Conservation (phyloP, 2,113 vertebrate genomes). For the Clarias magur region DNA sequence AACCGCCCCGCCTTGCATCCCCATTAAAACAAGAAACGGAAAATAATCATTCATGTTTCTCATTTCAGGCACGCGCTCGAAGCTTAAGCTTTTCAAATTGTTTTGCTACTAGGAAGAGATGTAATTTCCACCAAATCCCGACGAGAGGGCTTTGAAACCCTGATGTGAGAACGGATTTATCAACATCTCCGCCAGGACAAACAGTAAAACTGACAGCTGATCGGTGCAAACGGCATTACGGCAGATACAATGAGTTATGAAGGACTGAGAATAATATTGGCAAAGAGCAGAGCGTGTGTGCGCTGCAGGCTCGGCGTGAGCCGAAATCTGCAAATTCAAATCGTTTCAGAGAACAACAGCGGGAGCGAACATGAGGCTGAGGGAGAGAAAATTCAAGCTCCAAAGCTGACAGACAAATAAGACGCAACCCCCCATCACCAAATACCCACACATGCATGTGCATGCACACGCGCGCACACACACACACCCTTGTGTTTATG, state of each 20-base stretch:
- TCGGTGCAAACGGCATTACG: constrained; percentile 7
- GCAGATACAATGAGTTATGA: constrained; percentile 14
- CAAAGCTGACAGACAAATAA: constrained; percentile 9
- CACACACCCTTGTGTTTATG: constrained; percentile 46
- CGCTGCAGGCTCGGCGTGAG: neutral
- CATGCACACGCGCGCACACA: constrained; percentile 7
- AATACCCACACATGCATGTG: constrained; percentile 7
- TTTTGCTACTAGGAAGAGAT: neutral
- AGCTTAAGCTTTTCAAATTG: neutral
- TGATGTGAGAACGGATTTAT: constrained; percentile 7
- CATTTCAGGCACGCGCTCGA: neutral
- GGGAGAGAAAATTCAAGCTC: neutral
- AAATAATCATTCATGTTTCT: neutral
- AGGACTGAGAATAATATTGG: constrained; percentile 10
- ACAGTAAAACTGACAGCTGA: constrained; percentile 15
- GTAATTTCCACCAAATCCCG: neutral
- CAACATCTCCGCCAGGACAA: neutral
- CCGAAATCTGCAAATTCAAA: constrained; percentile 26
- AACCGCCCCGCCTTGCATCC: neutral
- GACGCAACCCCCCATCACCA: constrained; percentile 1
- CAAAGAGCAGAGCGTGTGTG: constrained; percentile 19
- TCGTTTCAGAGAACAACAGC: neutral
- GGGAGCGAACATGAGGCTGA: neutral
- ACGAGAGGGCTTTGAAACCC: neutral
- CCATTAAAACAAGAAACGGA: neutral